Evolutionary conservation across 2,797 vertebrate species (phyloP), one percentile per base, ranked within the genome.

Genomic region (Sebastes iracundus): DNA sequence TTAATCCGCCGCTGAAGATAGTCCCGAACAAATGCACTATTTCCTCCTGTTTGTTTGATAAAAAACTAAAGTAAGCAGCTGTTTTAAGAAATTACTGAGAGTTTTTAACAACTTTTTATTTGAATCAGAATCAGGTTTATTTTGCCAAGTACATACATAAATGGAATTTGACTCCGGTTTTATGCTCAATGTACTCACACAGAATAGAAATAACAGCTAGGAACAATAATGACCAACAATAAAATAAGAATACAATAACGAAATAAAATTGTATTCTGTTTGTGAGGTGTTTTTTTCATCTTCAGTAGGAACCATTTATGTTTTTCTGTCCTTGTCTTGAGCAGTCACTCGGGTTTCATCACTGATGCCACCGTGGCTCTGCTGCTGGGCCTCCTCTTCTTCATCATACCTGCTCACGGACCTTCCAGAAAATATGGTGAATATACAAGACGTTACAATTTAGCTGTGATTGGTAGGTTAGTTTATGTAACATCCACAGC

Each of bases 281-380:
- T 8, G 16, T 46, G 42, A 46, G 49, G 20, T 52, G 49, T 52
- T 52, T 52, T 49, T 49, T 16, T 10, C 42, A 46, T 46, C 42
- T 46, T 1, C 42, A 46, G 16, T 18, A 18, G 42, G 42, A 46
- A 46, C 42, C 20, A 52, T n/a, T 0, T 52, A 0, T 52, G 49
- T 52, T n/a, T 46, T 58, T 27, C 27, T 63, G 32, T 46, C 62
- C 22, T 58, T 35, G 25, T 71, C 30, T 68, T 66, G 9, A 79
- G 53, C 84, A 98, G 97, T 77, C 93, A 97, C 55, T 79, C 84
- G 16, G 91, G 94, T 56, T 97, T 90, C 89, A 94, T 96, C 90
- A 96, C 97, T 0, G 97, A 99, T 80, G 97, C 97, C 88, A 98
- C 97, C 11, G 97, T 95, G 56, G 97, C 98, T 66, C 94, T 99